These are phyloP conservation scores for Atherinosoma microstoma DNA, from an alignment of 2,797 vertebrate genomes.

Conservation along the genomic window DNA sequence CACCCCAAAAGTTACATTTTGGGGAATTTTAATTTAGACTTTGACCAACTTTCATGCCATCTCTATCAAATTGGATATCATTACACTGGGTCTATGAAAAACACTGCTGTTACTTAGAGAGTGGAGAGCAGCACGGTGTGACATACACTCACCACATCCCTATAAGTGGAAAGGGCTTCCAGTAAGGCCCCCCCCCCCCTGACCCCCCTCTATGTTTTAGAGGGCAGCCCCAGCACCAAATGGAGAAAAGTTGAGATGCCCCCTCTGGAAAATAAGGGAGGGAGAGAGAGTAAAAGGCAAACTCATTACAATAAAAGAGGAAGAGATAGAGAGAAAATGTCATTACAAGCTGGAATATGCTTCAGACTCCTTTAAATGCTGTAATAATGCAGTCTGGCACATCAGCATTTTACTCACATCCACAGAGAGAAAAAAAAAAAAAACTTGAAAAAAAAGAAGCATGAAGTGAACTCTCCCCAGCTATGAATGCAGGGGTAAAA, in stretches of 20 bases:
- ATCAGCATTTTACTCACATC: constrained; percentile 8
- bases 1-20: constrained; percentile 9
- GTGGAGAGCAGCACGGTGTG: constrained; percentile 46
- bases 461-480: constrained; percentile 10
- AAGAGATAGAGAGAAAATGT: constrained; percentile 11
- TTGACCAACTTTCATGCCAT: not conserved
- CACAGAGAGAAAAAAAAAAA: constrained; percentile 10
- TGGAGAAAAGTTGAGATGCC: constrained; percentile 88
- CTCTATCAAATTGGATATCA: constrained; percentile 8
- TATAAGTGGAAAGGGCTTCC: constrained; percentile 64
- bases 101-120: constrained; percentile 52
- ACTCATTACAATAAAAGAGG: constrained; percentile 27
- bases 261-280: constrained; percentile 81
- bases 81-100: constrained; percentile 56
- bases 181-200: constrained; percentile 64
- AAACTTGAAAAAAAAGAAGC: constrained; percentile 18
- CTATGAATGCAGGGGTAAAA: constrained; percentile 20
- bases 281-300: constrained; percentile 50
- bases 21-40: constrained; percentile 23
- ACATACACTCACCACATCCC: constrained; percentile 83
- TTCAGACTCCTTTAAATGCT: constrained; percentile 14
- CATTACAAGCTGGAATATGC: constrained; percentile 10
- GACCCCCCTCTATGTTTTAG: constrained; percentile 69
- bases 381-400: not conserved
- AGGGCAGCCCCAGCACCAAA: constrained; percentile 88